Conservation (phyloP, 1,140 invertebrate genomes). For the Cotesia vestalis region DNA sequence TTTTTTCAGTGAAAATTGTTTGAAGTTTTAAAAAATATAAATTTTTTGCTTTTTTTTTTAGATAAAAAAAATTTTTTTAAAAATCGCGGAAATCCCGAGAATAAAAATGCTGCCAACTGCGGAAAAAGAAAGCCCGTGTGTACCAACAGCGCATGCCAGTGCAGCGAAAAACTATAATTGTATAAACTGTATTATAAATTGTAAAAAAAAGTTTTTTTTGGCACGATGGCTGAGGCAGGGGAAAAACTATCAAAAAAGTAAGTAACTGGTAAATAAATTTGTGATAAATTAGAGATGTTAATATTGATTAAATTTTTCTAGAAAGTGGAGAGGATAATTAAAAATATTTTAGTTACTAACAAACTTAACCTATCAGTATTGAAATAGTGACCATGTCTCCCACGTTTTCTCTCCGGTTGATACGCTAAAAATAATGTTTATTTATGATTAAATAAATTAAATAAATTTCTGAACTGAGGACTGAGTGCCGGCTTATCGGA, state of each 20-base stretch:
- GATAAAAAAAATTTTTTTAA: too few species aligned
- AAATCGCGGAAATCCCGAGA: too few species aligned
- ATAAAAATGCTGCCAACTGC: too few species aligned
- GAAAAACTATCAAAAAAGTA: slow-evolving; percentile 78
- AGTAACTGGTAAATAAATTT: slow-evolving; percentile 58
- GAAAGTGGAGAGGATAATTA: neutral
- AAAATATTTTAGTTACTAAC: neutral
- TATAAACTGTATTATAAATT: too few species aligned
- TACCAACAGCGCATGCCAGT: neutral
- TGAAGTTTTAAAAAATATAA: too few species aligned
- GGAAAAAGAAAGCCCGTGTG: neutral
- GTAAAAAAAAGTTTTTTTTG: too few species aligned
- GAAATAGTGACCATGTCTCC: slow-evolving; percentile 8
- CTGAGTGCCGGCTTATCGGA: neutral
- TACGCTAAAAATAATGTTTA: neutral
- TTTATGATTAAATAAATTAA: neutral
- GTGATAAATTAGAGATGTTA: slow-evolving; percentile 38
- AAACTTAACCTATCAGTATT: slow-evolving; percentile 4
- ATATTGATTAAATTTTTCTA: neutral
- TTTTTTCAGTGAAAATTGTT: too few species aligned
- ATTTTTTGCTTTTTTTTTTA: too few species aligned
- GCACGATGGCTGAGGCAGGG: slow-evolving; percentile 68
- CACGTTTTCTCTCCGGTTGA: slow-evolving; percentile 7
- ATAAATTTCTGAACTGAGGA: neutral
- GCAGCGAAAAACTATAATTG: too few species aligned